These are phyloP conservation scores for Stegastes partitus DNA, from an alignment of 2,113 vertebrate species.

Conservation along the genomic window DNA sequence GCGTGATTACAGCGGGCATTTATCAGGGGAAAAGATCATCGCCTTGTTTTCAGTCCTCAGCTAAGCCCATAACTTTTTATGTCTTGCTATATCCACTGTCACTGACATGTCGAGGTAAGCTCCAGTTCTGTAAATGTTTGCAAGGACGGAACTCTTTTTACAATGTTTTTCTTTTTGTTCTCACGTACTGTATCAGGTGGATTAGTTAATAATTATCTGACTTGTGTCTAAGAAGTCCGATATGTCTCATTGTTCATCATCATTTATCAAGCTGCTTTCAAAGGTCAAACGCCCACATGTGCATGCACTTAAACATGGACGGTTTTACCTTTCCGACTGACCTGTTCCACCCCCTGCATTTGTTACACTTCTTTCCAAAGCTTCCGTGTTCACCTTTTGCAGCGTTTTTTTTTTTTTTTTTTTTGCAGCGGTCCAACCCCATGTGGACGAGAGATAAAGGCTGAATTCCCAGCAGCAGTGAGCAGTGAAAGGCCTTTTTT, in stretches of 20 bases:
- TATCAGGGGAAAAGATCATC: background rate
- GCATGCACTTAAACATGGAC: background rate
- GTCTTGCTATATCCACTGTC: background rate
- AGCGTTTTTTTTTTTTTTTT: too few relatives aligned
- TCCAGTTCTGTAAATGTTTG: conserved; percentile 52
- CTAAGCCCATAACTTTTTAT: background rate
- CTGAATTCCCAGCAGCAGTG: conserved; percentile 52
- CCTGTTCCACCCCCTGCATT: background rate
- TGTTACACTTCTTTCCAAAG: conserved; percentile 3
- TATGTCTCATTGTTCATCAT: background rate
- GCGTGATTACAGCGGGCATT: conserved; percentile 23
- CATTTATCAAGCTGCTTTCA: background rate
- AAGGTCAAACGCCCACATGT: conserved; percentile 7
- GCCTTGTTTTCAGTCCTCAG: background rate
- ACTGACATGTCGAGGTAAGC: conserved; percentile 21
- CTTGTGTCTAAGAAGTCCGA: background rate
- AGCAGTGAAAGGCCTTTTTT: conserved; percentile 72
- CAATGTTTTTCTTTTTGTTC: background rate
- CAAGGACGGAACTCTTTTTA: conserved; percentile 10
- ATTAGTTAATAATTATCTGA: conserved; percentile 48
- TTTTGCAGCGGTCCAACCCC: conserved; percentile 36
- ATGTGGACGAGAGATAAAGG: conserved; percentile 51
- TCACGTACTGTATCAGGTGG: conserved; percentile 8
- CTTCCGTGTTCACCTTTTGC: conserved; percentile 39
- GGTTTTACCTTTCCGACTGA: background rate